Evolutionary conservation across 2,888 invertebrate genomes (phyloP), one percentile per base, ranked within the genome.

Genomic region (Brachyopa scutellaris): DNA sequence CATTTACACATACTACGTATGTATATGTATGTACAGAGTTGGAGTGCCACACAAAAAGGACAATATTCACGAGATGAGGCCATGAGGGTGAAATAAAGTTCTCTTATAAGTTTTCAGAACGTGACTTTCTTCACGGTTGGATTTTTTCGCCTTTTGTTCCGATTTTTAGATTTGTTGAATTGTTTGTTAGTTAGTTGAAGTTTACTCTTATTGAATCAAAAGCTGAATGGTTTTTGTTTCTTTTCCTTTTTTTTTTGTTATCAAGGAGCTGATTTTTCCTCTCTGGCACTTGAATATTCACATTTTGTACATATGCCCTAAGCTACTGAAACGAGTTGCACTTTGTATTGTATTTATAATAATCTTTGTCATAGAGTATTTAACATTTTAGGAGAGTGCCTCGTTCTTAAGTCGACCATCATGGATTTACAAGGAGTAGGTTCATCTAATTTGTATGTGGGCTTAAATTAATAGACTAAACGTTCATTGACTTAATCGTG

Each of bases 201-300:
- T 59, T 74, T 66, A 49, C 45, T 59, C 57, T 74, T 66, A 74
- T 74, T 64, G 57, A 74, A 64, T 74, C 73, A 64, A 49, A 72
- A 33, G 49, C 49, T 40, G 36, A 13, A 17, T n/a, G 9, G 23
- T 26, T 23, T 8, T 47, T 15, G 9, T 21, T 38, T 31, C 36
- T n/a, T 33, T 26, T 26, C 26, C 26, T 42, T 2, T 1, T 29
- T 45, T 47, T 19, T 11, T 21, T 8, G 6, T 17, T 21, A 4
- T 11, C 8, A 19, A 21, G 29, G 26, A 29, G 31, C 42, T 59
- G 26, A 42, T 45, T 45, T 45, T 40, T 5, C 7, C 8, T 31
- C 8, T 11, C n/a, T 19, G 29, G 11, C 11, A 57, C 11, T 57
- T 57, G 21, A 26, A 2, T 23, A 23, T 23, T 13, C 23, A 38